Conservation (phyloP, 2,888 invertebrate genomes). For the Metellina segmentata region DNA sequence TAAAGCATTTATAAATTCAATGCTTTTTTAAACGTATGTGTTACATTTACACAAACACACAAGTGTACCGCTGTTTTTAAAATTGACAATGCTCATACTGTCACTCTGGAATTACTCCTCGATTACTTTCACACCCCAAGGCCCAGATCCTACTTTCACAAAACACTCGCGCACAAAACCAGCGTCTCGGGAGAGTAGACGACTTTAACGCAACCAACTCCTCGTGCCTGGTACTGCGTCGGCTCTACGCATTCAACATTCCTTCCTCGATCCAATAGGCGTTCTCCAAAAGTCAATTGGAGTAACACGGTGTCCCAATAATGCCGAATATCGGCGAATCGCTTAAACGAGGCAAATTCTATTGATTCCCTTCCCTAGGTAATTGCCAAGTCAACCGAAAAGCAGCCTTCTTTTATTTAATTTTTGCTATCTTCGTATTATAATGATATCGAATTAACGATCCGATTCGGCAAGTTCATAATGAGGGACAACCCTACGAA, state of each 20-base stretch:
- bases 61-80: too few species aligned
- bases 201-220: constrained; percentile 9
- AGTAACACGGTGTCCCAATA: constrained; percentile 41
- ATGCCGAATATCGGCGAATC: constrained; percentile 63
- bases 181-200: not conserved
- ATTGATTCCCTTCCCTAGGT: constrained; percentile 42
- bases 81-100: too few species aligned
- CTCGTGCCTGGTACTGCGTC: not conserved
- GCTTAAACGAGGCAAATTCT: constrained; percentile 55
- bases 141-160: too few species aligned
- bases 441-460: constrained; percentile 62
- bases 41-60: too few species aligned
- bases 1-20: too few species aligned
- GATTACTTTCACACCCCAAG: too few species aligned
- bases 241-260: constrained; percentile 5
- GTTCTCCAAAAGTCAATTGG: constrained; percentile 40
- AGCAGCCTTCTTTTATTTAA: constrained; percentile 38
- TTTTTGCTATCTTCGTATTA: constrained; percentile 43
- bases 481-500: not conserved
- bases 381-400: constrained; percentile 60
- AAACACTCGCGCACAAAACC: not conserved
- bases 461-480: not conserved
- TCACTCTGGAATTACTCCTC: too few species aligned
- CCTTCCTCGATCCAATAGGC: not conserved
- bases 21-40: too few species aligned